Percentiles rank a stretch among this genome's conserved stretches.
These are phyloP conservation scores for Agelas oroides DNA, from an alignment of 37 sponge, comb jelly and placozoan species.

Conservation along the genomic window DNA sequence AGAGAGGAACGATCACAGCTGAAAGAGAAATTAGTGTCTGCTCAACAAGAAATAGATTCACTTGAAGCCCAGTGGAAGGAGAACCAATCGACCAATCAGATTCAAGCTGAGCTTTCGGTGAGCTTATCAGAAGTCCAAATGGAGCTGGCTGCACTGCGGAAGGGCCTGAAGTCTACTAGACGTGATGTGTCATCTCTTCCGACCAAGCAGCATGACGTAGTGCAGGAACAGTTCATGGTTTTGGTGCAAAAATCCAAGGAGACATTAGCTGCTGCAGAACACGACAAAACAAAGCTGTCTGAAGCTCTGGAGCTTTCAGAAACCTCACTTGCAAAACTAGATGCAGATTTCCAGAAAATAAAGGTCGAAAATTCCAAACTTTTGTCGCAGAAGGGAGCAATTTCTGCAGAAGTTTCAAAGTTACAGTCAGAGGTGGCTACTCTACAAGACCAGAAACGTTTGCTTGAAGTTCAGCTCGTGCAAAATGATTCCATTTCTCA, in stretches of 20 bases:
- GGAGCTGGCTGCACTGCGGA: background rate
- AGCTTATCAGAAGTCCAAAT: constrained; percentile 13
- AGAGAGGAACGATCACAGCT: constrained; percentile 35
- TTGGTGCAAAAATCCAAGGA: constrained; percentile 26
- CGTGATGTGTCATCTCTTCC: background rate
- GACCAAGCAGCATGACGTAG: constrained; percentile 6
- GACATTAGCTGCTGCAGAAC: background rate
- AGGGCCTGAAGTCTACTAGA: constrained; percentile 10
- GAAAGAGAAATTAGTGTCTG: constrained; percentile 12
- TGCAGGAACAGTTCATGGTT: constrained; percentile 2
- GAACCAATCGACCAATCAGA: background rate
- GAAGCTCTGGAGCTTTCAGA: constrained; percentile 9
- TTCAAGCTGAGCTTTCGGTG: background rate
- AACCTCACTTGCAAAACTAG: constrained; percentile 9
- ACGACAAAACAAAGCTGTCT: background rate
- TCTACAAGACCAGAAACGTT: constrained; percentile 42
- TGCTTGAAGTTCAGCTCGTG: constrained; percentile 17
- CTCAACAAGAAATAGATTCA: constrained; percentile 43
- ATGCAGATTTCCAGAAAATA: background rate
- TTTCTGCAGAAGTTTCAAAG: background rate
- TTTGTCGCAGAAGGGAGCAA: background rate
- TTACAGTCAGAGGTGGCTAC: constrained; percentile 18
- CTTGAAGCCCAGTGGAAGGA: constrained; percentile 28
- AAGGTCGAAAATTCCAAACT: constrained; percentile 18
- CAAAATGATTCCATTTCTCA: constrained; percentile 26